phyloP scores from a whole-genome alignment of 2,113 vertebrate genomes.

The Chitala chitala region DNA sequence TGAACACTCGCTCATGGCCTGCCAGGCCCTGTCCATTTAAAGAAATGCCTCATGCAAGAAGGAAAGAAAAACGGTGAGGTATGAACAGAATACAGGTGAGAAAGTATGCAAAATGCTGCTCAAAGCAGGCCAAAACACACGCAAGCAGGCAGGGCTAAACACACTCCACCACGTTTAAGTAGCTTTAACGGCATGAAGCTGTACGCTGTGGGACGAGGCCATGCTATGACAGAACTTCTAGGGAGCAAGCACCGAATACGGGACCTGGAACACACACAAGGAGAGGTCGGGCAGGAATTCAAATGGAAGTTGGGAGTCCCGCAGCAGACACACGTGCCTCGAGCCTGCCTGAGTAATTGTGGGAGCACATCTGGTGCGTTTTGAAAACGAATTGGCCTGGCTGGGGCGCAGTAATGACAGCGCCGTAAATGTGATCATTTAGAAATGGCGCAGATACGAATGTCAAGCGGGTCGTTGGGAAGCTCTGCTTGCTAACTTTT shows the following conservation, averaged over 20 bases:
- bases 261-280: not conserved
- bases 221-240: not conserved
- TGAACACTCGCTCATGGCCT: too few species aligned
- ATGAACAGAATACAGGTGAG: too few species aligned
- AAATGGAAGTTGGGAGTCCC: not conserved
- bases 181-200: too few species aligned
- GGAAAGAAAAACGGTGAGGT: too few species aligned
- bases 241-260: not conserved
- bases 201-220: not conserved
- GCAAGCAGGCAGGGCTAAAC: not conserved
- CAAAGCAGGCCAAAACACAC: not conserved
- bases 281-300: not conserved
- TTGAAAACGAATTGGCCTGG: slow-evolving; percentile 52
- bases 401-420: slow-evolving; percentile 39
- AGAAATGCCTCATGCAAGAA: too few species aligned
- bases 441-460: slow-evolving; percentile 43
- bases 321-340: not conserved
- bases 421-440: slow-evolving; percentile 43
- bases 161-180: not conserved
- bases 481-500: slow-evolving; percentile 31
- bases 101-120: not conserved
- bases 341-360: slow-evolving; percentile 54
- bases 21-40: too few species aligned
- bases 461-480: slow-evolving; percentile 39
- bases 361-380: slow-evolving; percentile 61